These are phyloP conservation scores for Phallusia fumigata DNA, from an alignment of 23 tunicate species.

Conservation along the genomic window DNA sequence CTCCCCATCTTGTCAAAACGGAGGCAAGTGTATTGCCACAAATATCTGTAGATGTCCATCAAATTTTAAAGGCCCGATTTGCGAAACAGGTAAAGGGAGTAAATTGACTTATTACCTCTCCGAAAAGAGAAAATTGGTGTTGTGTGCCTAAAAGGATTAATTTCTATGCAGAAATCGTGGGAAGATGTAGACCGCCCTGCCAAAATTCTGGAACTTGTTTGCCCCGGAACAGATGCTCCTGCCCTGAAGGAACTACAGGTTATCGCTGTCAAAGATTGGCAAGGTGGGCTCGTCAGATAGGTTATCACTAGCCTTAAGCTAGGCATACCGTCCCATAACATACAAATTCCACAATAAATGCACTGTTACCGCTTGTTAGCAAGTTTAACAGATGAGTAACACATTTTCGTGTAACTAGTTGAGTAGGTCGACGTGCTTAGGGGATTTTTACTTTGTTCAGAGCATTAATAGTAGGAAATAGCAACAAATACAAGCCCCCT, in stretches of 20 bases:
- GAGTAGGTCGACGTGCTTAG: too few relatives aligned
- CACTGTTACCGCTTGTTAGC: too few relatives aligned
- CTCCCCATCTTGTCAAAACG: slow-evolving; percentile 63
- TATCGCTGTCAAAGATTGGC: slow-evolving; percentile 66
- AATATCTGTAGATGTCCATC: slow-evolving; percentile 37
- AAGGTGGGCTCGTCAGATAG: not conserved
- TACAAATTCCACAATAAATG: too few relatives aligned
- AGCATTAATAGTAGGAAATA: too few relatives aligned
- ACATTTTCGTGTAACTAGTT: too few relatives aligned
- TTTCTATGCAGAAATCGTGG: slow-evolving; percentile 30
- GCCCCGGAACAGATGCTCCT: slow-evolving; percentile 47
- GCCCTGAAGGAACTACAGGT: slow-evolving; percentile 76
- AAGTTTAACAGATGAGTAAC: too few relatives aligned
- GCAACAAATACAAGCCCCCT: too few relatives aligned
- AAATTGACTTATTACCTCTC: too few relatives aligned
- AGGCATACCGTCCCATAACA: too few relatives aligned
- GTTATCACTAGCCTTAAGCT: too few relatives aligned
- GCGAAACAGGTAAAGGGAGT: slow-evolving; percentile 45
- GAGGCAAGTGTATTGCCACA: slow-evolving; percentile 55
- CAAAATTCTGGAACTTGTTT: slow-evolving; percentile 69
- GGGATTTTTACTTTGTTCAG: too few relatives aligned
- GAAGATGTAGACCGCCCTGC: slow-evolving; percentile 71
- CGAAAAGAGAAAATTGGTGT: too few relatives aligned
- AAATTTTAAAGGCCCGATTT: slow-evolving; percentile 33
- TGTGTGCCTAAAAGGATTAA: not conserved